Evolutionary conservation across 2,888 invertebrate genomes (phyloP).

Genomic region (Eupithecia vulgata): DNA sequence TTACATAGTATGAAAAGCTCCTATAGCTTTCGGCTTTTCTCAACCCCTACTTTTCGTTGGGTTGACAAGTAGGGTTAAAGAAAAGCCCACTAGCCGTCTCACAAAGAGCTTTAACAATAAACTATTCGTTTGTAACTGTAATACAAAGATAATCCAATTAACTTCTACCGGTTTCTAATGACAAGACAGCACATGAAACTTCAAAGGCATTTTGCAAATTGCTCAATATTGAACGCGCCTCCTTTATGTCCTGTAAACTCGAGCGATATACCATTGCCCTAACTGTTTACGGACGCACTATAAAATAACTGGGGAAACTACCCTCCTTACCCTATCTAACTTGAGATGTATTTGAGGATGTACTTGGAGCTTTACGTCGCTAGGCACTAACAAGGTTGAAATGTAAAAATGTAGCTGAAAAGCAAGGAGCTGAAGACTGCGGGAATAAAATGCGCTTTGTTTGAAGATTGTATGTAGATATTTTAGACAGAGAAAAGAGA

Average conservation of each 20-base stretch:
- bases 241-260: conserved; percentile 34
- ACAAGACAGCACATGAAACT: conserved; percentile 24
- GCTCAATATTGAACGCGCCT: conserved; percentile 33
- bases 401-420: neutral
- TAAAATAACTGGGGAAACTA: conserved; percentile 32
- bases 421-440: neutral
- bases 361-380: conserved; percentile 12
- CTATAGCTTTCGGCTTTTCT: neutral
- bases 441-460: neutral
- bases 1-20: neutral
- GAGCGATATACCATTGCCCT: conserved; percentile 28
- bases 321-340: conserved; percentile 8
- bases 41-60: no score
- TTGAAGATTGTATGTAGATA: neutral
- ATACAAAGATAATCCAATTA: conserved; percentile 23
- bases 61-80: no score
- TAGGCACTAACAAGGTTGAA: conserved; percentile 5
- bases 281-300: conserved; percentile 29
- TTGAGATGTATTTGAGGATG: conserved; percentile 14
- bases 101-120: neutral
- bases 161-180: conserved; percentile 31
- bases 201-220: conserved; percentile 30
- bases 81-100: neutral
- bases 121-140: neutral
- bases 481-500: neutral